Evolutionary conservation across 2,888 invertebrate species (phyloP).

Genomic region (Abrostola tripartita): DNA sequence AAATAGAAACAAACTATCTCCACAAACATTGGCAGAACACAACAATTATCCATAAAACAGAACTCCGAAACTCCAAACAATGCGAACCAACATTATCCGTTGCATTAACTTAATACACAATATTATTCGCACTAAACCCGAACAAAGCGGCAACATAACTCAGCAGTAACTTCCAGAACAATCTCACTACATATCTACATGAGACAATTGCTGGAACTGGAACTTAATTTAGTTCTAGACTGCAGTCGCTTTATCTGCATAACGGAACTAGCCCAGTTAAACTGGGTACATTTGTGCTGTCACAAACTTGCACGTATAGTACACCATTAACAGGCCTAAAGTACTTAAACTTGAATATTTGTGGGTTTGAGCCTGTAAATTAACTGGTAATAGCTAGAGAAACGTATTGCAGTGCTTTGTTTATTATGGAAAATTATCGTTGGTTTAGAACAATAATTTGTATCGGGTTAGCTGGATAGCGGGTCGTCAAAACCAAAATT

Average conservation of each 20-base stretch:
- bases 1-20: background rate
- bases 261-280: conserved; percentile 61
- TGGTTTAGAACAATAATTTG: background rate
- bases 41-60: conserved; percentile 16
- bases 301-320: conserved; percentile 37
- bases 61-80: conserved; percentile 19
- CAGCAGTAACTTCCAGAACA: conserved; percentile 44
- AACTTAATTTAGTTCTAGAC: conserved; percentile 70
- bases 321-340: conserved; percentile 26
- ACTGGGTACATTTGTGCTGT: conserved; percentile 58
- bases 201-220: conserved; percentile 53
- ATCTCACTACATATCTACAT: conserved; percentile 46
- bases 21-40: conserved; percentile 9
- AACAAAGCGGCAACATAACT: conserved; percentile 52
- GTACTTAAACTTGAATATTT: conserved; percentile 22
- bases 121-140: conserved; percentile 50
- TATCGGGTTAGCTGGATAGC: too few species aligned
- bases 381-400: conserved; percentile 17
- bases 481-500: too few species aligned
- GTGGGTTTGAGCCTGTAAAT: conserved; percentile 22
- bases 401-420: conserved; percentile 2
- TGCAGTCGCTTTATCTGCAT: conserved; percentile 68
- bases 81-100: conserved; percentile 25
- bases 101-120: conserved; percentile 45
- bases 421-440: conserved; percentile 14